Evolutionary conservation across 30 jellyfish, hydroid and myxozoan genomes (phyloP).

Genomic region (Chironex yamaguchii): DNA sequence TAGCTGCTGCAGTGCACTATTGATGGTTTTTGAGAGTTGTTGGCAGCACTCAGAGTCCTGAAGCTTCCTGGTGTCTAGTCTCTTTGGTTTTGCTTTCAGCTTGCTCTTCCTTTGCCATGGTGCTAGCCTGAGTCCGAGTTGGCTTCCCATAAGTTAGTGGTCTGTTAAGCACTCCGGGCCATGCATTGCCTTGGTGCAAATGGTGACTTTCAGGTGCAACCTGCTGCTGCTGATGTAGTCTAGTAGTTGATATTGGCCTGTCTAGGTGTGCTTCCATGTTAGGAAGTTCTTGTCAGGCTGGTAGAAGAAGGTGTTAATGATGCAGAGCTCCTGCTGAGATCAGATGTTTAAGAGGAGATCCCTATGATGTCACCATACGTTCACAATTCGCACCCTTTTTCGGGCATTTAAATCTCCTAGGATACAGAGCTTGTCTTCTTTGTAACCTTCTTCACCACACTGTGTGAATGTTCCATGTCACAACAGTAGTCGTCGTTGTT

Average conservation of each 20-base stretch:
- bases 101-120: neutral
- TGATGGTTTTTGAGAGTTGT: neutral
- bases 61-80: neutral
- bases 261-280: conserved; percentile 8
- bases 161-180: conserved; percentile 26
- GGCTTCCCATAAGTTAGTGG: conserved; percentile 1
- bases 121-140: neutral
- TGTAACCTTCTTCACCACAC: neutral
- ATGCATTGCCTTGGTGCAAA: conserved; percentile 8
- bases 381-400: neutral
- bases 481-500: too few species aligned
- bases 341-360: neutral
- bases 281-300: neutral
- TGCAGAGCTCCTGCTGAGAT: neutral
- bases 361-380: neutral
- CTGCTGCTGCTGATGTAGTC: conserved; percentile 5
- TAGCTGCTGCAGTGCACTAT: neutral
- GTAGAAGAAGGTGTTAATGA: conserved; percentile 8
- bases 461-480: conserved; percentile 15
- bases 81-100: neutral
- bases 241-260: neutral
- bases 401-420: conserved; percentile 25
- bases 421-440: neutral
- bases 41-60: neutral
- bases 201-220: conserved; percentile 1